Percentiles rank a stretch among this genome's conserved stretches.
These are phyloP conservation scores for Xestoiulus laeticollis DNA, from an alignment of 2,888 invertebrate genomes.

Conservation along the genomic window DNA sequence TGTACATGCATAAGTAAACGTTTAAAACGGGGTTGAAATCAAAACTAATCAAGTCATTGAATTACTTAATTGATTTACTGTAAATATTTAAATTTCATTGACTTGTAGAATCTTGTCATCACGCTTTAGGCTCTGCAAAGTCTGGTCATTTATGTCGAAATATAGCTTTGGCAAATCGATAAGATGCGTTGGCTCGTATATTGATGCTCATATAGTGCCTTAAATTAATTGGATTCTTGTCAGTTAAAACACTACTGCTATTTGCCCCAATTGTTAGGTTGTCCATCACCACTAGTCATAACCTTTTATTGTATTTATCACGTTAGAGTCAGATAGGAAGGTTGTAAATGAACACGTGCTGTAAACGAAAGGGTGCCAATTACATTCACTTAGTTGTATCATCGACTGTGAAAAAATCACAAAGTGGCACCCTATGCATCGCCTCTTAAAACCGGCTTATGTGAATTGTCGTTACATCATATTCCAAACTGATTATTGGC, in stretches of 20 bases:
- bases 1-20: too few relatives aligned
- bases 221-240: constrained; percentile 11
- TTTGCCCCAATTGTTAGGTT: constrained; percentile 18
- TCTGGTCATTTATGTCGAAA: not conserved
- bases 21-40: too few relatives aligned
- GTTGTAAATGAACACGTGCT: not conserved
- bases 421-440: not conserved
- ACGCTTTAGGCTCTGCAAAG: not conserved
- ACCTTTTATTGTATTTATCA: not conserved
- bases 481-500: not conserved
- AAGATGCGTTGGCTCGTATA: not conserved
- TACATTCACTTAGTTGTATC: not conserved
- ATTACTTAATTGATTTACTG: too few relatives aligned
- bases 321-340: not conserved
- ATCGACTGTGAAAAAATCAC: not conserved
- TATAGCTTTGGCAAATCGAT: not conserved
- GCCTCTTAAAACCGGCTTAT: not conserved
- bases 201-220: not conserved
- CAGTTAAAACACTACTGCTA: constrained; percentile 18
- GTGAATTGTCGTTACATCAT: not conserved
- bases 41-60: too few relatives aligned
- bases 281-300: constrained; percentile 2
- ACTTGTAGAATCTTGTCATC: too few relatives aligned
- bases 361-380: constrained; percentile 8
- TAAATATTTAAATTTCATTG: too few relatives aligned